phyloP scores from a whole-genome alignment of 2,797 vertebrate species.

The Adelosebastes latens region DNA sequence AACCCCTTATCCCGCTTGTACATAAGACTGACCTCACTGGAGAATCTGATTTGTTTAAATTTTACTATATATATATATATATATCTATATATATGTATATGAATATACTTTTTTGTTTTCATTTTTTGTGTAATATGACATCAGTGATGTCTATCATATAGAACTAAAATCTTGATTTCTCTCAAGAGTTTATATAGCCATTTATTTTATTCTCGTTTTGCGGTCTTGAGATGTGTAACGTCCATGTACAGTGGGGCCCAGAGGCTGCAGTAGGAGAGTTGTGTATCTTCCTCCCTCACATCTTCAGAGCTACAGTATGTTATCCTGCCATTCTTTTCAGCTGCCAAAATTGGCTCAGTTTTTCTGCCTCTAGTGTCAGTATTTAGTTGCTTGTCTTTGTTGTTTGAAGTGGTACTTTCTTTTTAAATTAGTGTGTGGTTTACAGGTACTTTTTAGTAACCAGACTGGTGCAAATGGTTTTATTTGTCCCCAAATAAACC shows the following conservation, averaged over 20 bases:
- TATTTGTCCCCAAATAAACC: conserved; percentile 80
- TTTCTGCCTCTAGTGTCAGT: conserved; percentile 77
- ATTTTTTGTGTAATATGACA: conserved; percentile 94
- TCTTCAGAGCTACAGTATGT: conserved; percentile 80
- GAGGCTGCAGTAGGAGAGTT: conserved; percentile 92
- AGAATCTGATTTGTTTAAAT: conserved; percentile 84
- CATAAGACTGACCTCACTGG: conserved; percentile 87
- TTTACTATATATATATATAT: conserved; percentile 83
- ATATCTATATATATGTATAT: conserved; percentile 69
- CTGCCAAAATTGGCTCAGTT: conserved; percentile 79
- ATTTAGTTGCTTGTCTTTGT: conserved; percentile 77
- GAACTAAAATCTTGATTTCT: conserved; percentile 99
- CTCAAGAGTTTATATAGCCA: conserved; percentile 97
- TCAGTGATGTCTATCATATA: conserved; percentile 99
- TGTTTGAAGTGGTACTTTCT: conserved; percentile 87
- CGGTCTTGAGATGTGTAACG: conserved; percentile 88
- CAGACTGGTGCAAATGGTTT: conserved; percentile 87
- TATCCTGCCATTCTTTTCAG: conserved; percentile 85
- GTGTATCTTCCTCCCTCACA: conserved; percentile 83
- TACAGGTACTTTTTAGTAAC: conserved; percentile 89
- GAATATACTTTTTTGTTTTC: conserved; percentile 76
- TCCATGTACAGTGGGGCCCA: conserved; percentile 86
- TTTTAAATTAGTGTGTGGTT: conserved; percentile 88
- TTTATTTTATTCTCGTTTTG: conserved; percentile 86
- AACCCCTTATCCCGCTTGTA: conserved; percentile 84